Evolutionary conservation across 2,888 invertebrate genomes (phyloP).

Genomic region (Epistrophella euchroma): DNA sequence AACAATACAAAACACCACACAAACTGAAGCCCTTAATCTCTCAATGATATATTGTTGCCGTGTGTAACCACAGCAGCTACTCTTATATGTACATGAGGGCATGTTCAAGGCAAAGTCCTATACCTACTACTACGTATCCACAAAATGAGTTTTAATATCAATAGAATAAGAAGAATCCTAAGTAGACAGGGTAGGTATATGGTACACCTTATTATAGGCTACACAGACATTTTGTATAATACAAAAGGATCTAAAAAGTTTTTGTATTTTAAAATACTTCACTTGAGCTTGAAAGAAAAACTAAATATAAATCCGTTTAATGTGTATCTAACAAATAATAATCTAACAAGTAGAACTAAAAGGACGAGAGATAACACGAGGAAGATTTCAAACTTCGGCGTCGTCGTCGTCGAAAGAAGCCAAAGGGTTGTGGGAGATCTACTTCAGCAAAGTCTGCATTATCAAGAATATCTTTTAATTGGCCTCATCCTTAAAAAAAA

Average conservation of each 20-base stretch:
- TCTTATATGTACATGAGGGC: neutral
- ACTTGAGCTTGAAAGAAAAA: neutral
- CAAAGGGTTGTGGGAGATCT: conserved; percentile 34
- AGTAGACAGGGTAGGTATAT: neutral
- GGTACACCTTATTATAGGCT: neutral
- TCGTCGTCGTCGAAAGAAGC: neutral
- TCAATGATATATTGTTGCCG: conserved; percentile 60
- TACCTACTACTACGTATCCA: neutral
- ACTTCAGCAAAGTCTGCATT: conserved; percentile 33
- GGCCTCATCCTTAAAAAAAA: conserved; percentile 39
- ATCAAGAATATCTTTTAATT: conserved; percentile 73
- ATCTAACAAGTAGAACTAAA: conserved; percentile 19
- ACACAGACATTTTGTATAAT: neutral
- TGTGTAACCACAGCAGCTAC: neutral
- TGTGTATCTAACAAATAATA: conserved; percentile 28
- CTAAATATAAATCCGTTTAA: conserved; percentile 16
- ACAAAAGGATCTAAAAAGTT: conserved; percentile 8
- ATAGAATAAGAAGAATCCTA: neutral
- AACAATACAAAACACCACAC: conserved; percentile 48
- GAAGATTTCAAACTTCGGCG: too few species aligned
- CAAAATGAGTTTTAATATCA: conserved; percentile 7
- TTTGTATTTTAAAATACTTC: conserved; percentile 6
- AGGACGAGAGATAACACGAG: neutral
- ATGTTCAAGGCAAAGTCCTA: conserved; percentile 19
- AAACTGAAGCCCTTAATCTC: conserved; percentile 62